phyloP scores from a whole-genome alignment of 2,797 vertebrate genomes.

The Hemitrygon akajei region DNA sequence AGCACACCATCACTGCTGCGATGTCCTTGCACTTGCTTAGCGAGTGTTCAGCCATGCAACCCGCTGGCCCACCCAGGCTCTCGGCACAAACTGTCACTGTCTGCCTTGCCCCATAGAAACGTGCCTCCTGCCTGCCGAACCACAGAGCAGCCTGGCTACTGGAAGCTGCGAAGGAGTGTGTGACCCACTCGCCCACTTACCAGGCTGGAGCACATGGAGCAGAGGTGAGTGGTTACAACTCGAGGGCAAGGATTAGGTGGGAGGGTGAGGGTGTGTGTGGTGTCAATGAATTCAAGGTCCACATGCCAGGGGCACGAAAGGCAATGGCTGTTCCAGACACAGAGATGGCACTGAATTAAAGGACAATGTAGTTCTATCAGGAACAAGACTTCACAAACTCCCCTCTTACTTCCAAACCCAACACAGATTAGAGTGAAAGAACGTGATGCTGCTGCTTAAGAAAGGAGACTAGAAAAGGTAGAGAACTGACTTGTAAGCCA shows the following conservation, averaged over 20 bases:
- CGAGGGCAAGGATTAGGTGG: neutral
- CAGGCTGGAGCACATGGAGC: constrained; percentile 33
- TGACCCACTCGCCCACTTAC: constrained; percentile 34
- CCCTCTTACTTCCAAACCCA: neutral
- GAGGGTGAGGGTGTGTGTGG: neutral
- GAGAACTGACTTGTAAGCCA: too few species aligned
- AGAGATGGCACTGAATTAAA: neutral
- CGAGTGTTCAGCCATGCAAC: neutral
- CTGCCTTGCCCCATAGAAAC: constrained; percentile 37
- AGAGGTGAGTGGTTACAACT: constrained; percentile 30
- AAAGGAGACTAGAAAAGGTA: too few species aligned
- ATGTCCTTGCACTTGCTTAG: constrained; percentile 1
- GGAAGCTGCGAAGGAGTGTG: constrained; percentile 35
- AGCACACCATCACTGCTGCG: neutral
- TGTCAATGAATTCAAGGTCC: neutral
- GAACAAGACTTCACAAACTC: neutral
- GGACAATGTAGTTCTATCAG: neutral
- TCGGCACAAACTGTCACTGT: constrained; percentile 36
- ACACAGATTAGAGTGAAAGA: neutral
- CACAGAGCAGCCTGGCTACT: constrained; percentile 27
- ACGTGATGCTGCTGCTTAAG: too few species aligned
- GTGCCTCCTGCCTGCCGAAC: constrained; percentile 24
- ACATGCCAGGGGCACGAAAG: neutral
- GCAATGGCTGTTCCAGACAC: neutral
- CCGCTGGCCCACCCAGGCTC: neutral